These are phyloP conservation scores for Scaptomyza cyrtandrae DNA, from an alignment of 2,888 invertebrate genomes.

Conservation along the genomic window DNA sequence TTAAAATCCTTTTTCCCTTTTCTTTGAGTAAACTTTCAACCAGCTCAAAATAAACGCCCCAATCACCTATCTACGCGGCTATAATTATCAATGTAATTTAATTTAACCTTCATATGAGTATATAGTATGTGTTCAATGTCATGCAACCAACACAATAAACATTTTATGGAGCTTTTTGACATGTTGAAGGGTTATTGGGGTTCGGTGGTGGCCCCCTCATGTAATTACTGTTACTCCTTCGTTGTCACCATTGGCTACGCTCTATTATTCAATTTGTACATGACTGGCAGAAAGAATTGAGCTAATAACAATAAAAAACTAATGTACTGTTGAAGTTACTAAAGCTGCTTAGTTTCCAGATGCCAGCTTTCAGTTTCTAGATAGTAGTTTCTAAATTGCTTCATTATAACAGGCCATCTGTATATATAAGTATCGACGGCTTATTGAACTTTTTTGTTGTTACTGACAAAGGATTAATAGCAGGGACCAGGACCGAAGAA, in stretches of 20 bases:
- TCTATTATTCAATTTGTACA: conserved; percentile 59
- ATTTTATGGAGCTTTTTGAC: background rate
- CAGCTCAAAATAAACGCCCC: background rate
- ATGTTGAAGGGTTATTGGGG: background rate
- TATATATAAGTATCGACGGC: conserved; percentile 29
- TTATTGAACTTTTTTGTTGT: conserved; percentile 47
- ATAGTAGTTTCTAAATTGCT: background rate
- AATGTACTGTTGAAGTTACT: conserved; percentile 12
- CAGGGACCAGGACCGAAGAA: conserved; percentile 27
- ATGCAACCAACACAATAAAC: background rate
- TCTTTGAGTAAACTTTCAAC: no score
- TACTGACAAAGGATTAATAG: conserved; percentile 44
- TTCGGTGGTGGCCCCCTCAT: conserved; percentile 10
- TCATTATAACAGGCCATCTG: conserved; percentile 30
- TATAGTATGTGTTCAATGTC: conserved; percentile 8
- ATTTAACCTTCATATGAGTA: conserved; percentile 13
- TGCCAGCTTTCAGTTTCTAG: background rate
- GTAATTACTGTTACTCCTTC: conserved; percentile 29
- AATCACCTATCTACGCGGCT: background rate
- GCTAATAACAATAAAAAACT: conserved; percentile 56
- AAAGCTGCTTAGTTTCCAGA: background rate
- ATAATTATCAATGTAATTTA: conserved; percentile 35
- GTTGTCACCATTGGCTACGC: conserved; percentile 32
- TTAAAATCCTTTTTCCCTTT: no score
- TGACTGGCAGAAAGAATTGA: conserved; percentile 37